Percentiles rank a stretch among this genome's conserved stretches.
phyloP scores from a whole-genome alignment of 2,888 invertebrate genomes.

The Zaprionus bogoriensis region DNA sequence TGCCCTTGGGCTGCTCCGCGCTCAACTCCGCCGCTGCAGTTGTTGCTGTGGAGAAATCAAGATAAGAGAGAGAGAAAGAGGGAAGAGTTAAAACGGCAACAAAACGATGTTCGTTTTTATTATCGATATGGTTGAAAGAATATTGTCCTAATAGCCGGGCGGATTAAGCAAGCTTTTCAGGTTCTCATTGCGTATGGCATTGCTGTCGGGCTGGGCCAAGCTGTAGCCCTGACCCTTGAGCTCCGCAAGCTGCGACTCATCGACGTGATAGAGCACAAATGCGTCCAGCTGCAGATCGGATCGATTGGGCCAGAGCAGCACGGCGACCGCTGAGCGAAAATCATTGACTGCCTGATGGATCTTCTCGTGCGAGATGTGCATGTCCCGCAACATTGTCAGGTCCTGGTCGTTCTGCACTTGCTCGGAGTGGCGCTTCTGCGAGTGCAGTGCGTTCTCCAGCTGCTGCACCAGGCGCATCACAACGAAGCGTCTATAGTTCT shows the following conservation, averaged over 20 bases:
- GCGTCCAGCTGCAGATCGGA: constrained; percentile 45
- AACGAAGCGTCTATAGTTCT: constrained; percentile 51
- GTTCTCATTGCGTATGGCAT: constrained; percentile 40
- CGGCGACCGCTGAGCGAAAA: constrained; percentile 51
- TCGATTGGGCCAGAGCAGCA: constrained; percentile 52
- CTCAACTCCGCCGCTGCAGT: neutral
- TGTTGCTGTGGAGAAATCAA: neutral
- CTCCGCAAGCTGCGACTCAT: constrained; percentile 33
- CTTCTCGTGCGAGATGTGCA: constrained; percentile 34
- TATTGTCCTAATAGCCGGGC: constrained; percentile 35
- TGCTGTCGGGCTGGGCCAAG: constrained; percentile 15
- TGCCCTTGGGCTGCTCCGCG: constrained; percentile 1
- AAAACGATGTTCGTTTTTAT: neutral
- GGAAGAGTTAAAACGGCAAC: neutral
- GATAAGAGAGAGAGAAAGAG: too few relatives aligned
- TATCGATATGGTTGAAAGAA: neutral
- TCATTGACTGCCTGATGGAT: constrained; percentile 50
- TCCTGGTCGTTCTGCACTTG: neutral
- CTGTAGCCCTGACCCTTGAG: constrained; percentile 36
- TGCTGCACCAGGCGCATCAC: constrained; percentile 57
- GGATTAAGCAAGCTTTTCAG: constrained; percentile 52
- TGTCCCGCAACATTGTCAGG: constrained; percentile 11
- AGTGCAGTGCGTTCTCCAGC: constrained; percentile 45
- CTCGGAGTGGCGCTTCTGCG: constrained; percentile 22
- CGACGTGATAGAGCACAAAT: constrained; percentile 44